phyloP scores from a whole-genome alignment of 2,113 vertebrate genomes.

The Columbina picui region DNA sequence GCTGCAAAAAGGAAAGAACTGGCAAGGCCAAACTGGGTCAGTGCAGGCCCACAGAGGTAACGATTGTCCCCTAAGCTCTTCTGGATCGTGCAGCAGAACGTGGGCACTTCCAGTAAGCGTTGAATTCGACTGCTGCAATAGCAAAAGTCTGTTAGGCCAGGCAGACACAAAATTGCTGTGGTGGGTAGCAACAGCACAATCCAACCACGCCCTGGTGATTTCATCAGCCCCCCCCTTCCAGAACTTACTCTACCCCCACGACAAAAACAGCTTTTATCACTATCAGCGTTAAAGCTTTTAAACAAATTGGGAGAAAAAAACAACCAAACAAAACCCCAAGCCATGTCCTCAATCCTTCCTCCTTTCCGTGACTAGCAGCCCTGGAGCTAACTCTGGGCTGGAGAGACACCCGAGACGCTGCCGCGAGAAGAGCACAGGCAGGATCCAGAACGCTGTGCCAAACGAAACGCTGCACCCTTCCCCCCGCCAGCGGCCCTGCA shows the following conservation, averaged over 20 bases:
- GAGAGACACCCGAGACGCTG: neutral
- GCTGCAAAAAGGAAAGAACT: neutral
- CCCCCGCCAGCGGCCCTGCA: rapidly evolving
- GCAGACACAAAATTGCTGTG: neutral
- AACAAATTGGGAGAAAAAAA: neutral
- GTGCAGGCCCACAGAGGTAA: neutral
- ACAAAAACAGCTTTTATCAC: neutral
- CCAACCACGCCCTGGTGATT: conserved; percentile 35
- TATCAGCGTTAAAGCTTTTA: neutral
- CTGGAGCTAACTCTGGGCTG: rapidly evolving
- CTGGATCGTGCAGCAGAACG: neutral
- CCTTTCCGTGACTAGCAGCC: neutral
- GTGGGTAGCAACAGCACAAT: neutral
- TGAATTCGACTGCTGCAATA: neutral
- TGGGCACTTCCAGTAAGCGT: neutral
- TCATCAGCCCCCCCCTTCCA: conserved; percentile 41
- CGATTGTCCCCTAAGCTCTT: neutral
- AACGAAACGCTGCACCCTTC: neutral
- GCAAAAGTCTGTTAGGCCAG: neutral
- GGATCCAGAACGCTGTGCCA: neutral
- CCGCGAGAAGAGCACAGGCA: neutral
- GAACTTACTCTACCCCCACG: neutral
- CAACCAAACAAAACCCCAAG: neutral
- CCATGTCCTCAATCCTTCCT: neutral
- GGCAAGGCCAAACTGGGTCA: neutral